Evolutionary conservation across 2,113 vertebrate genomes (phyloP).

Genomic region (Edolisoma coerulescens): DNA sequence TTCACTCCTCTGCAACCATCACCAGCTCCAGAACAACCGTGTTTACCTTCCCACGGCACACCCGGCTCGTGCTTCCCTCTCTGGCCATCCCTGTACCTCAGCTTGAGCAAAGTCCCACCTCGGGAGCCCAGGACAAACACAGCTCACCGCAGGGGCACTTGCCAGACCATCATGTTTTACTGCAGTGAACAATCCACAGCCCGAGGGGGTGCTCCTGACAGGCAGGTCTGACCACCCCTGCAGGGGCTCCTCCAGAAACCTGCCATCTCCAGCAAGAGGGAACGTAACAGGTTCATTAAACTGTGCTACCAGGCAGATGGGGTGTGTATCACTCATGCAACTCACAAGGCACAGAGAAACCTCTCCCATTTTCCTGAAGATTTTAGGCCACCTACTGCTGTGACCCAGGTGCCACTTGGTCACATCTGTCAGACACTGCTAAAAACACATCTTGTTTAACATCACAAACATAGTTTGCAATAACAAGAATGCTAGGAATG

Average conservation of each 20-base stretch:
- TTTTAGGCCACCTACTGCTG: background rate
- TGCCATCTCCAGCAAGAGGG: background rate
- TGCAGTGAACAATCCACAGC: background rate
- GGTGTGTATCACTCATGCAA: rapidly evolving
- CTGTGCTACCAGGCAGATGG: background rate
- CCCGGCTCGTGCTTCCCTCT: background rate
- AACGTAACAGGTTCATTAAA: background rate
- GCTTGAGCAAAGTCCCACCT: background rate
- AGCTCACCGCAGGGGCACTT: background rate
- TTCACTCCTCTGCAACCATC: background rate
- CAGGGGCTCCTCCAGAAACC: background rate
- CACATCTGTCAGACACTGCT: background rate
- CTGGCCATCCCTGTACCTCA: background rate
- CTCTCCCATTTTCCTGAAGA: background rate
- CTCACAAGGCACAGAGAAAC: background rate
- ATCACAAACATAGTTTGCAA: background rate
- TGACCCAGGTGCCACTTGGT: background rate
- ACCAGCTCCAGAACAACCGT: rapidly evolving
- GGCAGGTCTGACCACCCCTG: background rate
- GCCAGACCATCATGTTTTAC: background rate
- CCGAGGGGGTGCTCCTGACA: background rate
- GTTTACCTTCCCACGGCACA: background rate
- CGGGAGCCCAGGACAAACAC: rapidly evolving
- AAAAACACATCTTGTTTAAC: background rate
- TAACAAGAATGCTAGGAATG: background rate